Conservation (phyloP, 1,140 invertebrate species). For the Neodiprion pinetum region DNA sequence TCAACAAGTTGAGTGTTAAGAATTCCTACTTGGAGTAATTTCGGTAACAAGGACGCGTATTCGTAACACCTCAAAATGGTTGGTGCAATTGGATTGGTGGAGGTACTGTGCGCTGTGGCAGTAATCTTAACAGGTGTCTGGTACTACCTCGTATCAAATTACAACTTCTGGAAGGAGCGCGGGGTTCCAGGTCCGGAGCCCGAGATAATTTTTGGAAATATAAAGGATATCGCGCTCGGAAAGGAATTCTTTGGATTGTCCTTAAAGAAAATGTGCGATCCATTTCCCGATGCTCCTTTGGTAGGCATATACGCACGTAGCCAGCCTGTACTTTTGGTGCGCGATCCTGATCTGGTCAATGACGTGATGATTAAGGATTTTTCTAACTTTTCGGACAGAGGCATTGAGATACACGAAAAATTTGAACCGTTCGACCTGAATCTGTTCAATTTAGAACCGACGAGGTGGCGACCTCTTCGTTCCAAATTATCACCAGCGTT, state of each 20-base stretch:
- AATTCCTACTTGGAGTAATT: too few relatives aligned
- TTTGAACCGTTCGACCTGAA: not conserved
- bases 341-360: slow-evolving; percentile 20
- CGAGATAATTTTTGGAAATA: slow-evolving; percentile 45
- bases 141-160: slow-evolving; percentile 13
- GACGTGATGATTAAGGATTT: slow-evolving; percentile 19
- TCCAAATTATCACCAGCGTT: slow-evolving; percentile 44
- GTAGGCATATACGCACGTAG: slow-evolving; percentile 17
- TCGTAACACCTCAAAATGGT: too few relatives aligned
- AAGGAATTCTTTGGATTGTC: slow-evolving; percentile 34
- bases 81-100: too few relatives aligned
- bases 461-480: not conserved
- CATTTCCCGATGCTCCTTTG: slow-evolving; percentile 35
- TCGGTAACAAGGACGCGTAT: too few relatives aligned
- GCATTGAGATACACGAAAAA: not conserved
- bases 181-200: slow-evolving; percentile 58
- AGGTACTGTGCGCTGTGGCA: too few relatives aligned
- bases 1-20: too few relatives aligned
- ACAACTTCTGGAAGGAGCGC: slow-evolving; percentile 47
- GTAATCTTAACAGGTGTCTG: not conserved
- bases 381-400: not conserved
- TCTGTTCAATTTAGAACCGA: slow-evolving; percentile 10
- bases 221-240: slow-evolving; percentile 22
- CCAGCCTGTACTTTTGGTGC: slow-evolving; percentile 7
- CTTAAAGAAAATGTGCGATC: slow-evolving; percentile 38